Evolutionary conservation across 2,113 vertebrate species (phyloP).

Genomic region (Aptenodytes patagonicus): DNA sequence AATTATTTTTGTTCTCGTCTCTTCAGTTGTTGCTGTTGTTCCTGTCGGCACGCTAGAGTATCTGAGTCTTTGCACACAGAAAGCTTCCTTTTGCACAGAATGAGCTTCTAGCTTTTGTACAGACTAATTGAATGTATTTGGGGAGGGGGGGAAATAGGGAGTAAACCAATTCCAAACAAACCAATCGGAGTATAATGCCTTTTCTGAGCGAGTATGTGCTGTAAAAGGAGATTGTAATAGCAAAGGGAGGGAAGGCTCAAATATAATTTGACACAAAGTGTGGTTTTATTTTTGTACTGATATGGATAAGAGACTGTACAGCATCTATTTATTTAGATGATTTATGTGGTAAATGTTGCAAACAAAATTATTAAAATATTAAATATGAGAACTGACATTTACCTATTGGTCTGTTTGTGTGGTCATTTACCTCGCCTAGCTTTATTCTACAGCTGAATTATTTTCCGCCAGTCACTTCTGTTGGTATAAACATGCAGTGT

Average conservation of each 20-base stretch:
- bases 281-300: conserved; percentile 83
- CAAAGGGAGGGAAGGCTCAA: conserved; percentile 50
- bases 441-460: background rate
- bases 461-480: background rate
- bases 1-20: background rate
- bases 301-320: conserved; percentile 78
- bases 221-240: conserved; percentile 59
- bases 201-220: conserved; percentile 39
- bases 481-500: background rate
- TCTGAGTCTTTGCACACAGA: conserved; percentile 69
- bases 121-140: conserved; percentile 79
- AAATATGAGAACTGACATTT: conserved; percentile 75
- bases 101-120: conserved; percentile 74
- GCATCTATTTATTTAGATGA: conserved; percentile 87
- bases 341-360: conserved; percentile 80
- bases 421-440: conserved; percentile 23
- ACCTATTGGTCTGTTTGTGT: conserved; percentile 31
- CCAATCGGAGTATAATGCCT: conserved; percentile 45
- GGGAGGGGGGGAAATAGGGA: conserved; percentile 19
- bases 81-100: conserved; percentile 79
- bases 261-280: conserved; percentile 66
- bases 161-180: conserved; percentile 30
- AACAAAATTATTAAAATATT: conserved; percentile 75
- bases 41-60: conserved; percentile 34
- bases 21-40: conserved; percentile 37